Conservation (phyloP, 2,113 vertebrate genomes). For the Dipodomys spectabilis region DNA sequence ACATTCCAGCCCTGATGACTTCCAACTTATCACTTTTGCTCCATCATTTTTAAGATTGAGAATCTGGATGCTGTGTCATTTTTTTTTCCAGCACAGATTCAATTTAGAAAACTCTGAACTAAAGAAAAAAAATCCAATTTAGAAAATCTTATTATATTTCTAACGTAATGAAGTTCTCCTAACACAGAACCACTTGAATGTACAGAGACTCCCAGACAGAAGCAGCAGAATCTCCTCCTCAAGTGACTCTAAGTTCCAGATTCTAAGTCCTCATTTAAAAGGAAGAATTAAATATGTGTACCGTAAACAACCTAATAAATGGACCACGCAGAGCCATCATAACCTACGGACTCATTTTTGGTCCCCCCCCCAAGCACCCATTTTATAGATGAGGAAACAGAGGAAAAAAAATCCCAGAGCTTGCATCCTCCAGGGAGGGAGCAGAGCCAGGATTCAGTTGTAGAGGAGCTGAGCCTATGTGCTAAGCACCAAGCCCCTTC, state of each 20-base stretch:
- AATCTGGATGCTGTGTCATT: not conserved
- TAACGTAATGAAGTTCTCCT: not conserved
- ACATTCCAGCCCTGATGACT: not conserved
- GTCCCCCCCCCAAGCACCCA: not conserved
- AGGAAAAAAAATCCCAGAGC: rapidly evolving
- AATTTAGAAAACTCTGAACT: not conserved
- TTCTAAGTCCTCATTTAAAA: too few species aligned
- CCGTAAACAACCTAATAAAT: too few species aligned
- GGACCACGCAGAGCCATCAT: not conserved
- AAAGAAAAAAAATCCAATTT: not conserved
- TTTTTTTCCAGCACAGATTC: not conserved
- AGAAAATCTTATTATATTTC: not conserved
- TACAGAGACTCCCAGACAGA: not conserved
- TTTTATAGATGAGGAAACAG: not conserved
- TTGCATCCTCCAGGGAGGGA: not conserved
- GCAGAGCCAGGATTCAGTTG: not conserved
- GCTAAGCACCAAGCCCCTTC: too few species aligned
- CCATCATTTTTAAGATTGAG: not conserved
- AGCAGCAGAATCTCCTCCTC: not conserved
- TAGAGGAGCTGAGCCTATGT: not conserved
- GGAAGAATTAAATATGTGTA: too few species aligned
- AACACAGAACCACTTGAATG: not conserved
- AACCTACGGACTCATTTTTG: not conserved
- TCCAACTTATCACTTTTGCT: not conserved
- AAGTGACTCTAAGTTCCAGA: too few species aligned